These are phyloP conservation scores for Nomia melanderi DNA, from an alignment of 1,140 invertebrate species.

Conservation along the genomic window DNA sequence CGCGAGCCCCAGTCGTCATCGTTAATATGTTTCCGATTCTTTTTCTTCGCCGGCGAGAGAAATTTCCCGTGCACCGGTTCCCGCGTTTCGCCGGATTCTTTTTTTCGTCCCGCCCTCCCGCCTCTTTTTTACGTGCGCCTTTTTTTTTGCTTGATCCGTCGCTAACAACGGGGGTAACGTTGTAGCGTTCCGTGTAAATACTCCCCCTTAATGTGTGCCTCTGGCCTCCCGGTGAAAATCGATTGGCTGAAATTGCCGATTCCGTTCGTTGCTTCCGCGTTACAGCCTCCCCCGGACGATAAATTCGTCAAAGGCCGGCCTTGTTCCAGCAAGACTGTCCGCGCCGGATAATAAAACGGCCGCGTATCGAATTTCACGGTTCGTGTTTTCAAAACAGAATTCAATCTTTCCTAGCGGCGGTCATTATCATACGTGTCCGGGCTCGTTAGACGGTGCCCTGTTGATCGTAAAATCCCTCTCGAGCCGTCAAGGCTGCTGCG, in stretches of 20 bases:
- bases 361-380: conserved; percentile 68
- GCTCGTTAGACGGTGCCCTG: not conserved
- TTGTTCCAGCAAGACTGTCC: conserved; percentile 58
- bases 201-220: conserved; percentile 5
- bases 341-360: conserved; percentile 42
- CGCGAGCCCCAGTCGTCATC: conserved; percentile 52
- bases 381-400: conserved; percentile 74
- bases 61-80: conserved; percentile 38
- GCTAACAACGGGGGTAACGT: conserved; percentile 26
- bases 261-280: conserved; percentile 27
- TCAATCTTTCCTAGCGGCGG: conserved; percentile 66
- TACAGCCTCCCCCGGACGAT: conserved; percentile 26
- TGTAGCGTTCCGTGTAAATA: conserved; percentile 12
- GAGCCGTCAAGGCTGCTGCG: not conserved
- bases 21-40: conserved; percentile 60
- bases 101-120: not conserved
- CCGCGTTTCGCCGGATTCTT: conserved; percentile 30
- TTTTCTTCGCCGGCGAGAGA: conserved; percentile 49
- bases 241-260: conserved; percentile 39
- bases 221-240: conserved; percentile 31
- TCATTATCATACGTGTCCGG: conserved; percentile 64
- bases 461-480: conserved; percentile 47
- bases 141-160: conserved; percentile 9
- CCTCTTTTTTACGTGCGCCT: no score
- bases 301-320: conserved; percentile 56